Evolutionary conservation across 2,888 invertebrate species (phyloP).

Genomic region (Dimorphilus gyrociliatus): DNA sequence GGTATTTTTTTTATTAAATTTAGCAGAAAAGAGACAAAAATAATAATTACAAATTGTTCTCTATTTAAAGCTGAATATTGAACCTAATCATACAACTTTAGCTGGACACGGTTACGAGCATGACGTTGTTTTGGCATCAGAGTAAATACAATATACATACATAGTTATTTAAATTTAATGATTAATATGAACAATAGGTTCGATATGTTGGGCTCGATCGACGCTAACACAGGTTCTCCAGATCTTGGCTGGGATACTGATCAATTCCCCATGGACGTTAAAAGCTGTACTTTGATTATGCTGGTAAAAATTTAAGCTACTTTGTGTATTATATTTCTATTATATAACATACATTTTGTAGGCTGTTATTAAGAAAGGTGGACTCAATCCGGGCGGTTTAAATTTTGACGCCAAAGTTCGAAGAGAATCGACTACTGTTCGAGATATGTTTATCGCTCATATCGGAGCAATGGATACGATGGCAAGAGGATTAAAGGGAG

Average conservation of each 20-base stretch:
- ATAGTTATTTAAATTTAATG: too few species aligned
- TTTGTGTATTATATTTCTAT: not conserved
- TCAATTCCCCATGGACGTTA: constrained; percentile 43
- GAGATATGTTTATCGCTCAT: constrained; percentile 43
- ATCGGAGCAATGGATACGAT: constrained; percentile 45
- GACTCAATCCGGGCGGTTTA: constrained; percentile 46
- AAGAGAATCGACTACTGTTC: constrained; percentile 42
- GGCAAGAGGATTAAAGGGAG: constrained; percentile 44
- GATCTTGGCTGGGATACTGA: constrained; percentile 42
- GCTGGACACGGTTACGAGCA: constrained; percentile 40
- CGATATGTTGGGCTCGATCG: constrained; percentile 47
- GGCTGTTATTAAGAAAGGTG: constrained; percentile 40
- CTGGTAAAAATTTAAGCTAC: constrained; percentile 30
- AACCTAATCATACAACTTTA: constrained; percentile 45
- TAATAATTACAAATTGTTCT: not conserved
- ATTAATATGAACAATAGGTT: too few species aligned
- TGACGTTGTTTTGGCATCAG: constrained; percentile 47
- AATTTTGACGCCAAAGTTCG: constrained; percentile 44
- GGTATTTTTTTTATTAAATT: constrained; percentile 13
- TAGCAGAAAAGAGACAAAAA: not conserved
- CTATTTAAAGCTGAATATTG: constrained; percentile 41
- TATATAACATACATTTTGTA: constrained; percentile 10
- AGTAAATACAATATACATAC: constrained; percentile 40
- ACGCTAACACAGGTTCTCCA: constrained; percentile 41
- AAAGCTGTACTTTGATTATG: constrained; percentile 45